Conservation (phyloP, 2,888 invertebrate genomes). For the Liodrosophila aerea region DNA sequence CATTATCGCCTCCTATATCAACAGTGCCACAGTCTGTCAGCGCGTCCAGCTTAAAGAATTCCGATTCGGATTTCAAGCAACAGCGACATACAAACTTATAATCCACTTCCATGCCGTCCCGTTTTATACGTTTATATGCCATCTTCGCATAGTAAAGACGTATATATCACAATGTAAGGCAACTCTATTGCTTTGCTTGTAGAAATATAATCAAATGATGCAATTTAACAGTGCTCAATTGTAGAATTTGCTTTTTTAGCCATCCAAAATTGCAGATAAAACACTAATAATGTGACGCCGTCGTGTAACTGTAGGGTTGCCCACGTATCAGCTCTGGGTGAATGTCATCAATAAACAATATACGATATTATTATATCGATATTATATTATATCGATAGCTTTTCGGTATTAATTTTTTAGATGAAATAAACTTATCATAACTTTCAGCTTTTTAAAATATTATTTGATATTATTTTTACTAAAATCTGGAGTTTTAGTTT, state of each 20-base stretch:
- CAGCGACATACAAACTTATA: conserved; percentile 75
- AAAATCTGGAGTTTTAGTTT: not conserved
- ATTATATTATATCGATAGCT: not conserved
- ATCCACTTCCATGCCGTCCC: conserved; percentile 42
- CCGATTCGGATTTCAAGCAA: conserved; percentile 72
- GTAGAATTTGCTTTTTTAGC: conserved; percentile 34
- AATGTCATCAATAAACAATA: conserved; percentile 19
- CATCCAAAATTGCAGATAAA: conserved; percentile 32
- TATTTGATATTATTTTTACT: not conserved
- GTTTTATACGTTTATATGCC: conserved; percentile 47
- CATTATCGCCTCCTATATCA: conserved; percentile 32
- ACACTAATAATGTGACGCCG: conserved; percentile 43
- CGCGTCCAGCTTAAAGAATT: conserved; percentile 71
- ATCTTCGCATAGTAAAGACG: conserved; percentile 41
- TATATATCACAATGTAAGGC: not conserved
- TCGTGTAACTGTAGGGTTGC: conserved; percentile 32
- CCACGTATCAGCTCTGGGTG: conserved; percentile 13
- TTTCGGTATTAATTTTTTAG: no score
- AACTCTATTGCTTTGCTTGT: conserved; percentile 9
- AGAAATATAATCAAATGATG: conserved; percentile 15
- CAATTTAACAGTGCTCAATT: conserved; percentile 18
- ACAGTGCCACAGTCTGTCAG: conserved; percentile 36
- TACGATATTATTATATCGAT: conserved; percentile 4
- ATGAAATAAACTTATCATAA: no score
- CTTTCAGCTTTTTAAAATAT: no score